These are phyloP conservation scores for Dendroctonus valens DNA, from an alignment of 1,140 invertebrate genomes.

Conservation along the genomic window DNA sequence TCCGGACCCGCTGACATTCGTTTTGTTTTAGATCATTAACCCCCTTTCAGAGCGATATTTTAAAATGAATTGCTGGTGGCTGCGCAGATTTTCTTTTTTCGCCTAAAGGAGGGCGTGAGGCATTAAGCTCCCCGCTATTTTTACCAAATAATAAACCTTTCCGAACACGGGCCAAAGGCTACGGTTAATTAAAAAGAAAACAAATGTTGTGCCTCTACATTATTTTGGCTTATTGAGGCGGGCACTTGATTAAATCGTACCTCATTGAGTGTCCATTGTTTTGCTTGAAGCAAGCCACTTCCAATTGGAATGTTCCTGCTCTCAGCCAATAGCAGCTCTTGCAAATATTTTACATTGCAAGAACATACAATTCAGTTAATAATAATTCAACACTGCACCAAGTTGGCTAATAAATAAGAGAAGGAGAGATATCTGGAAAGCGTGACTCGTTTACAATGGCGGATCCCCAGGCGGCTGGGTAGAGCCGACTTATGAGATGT, in stretches of 20 bases:
- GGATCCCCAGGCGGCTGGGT: conserved; percentile 4
- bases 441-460: conserved; percentile 16
- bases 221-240: too few relatives aligned
- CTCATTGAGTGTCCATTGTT: too few relatives aligned
- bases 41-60: conserved; percentile 16
- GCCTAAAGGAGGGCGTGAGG: not conserved
- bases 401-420: conserved; percentile 16
- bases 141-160: too few relatives aligned
- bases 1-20: conserved; percentile 24
- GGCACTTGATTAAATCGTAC: too few relatives aligned
- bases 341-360: not conserved
- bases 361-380: not conserved
- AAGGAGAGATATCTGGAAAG: conserved; percentile 14
- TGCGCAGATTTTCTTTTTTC: conserved; percentile 8
- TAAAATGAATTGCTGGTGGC: conserved; percentile 16
- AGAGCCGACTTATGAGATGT: conserved; percentile 9
- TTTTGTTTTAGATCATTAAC: conserved; percentile 31
- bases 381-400: conserved; percentile 8
- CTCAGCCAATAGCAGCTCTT: not conserved
- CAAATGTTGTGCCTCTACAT: too few relatives aligned
- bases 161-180: too few relatives aligned
- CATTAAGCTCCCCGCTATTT: not conserved
- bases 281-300: too few relatives aligned
- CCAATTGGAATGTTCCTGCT: too few relatives aligned
- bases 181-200: too few relatives aligned